Base-by-base conservation (phyloP, 1,140 invertebrate species). In the Chrysopa pallens region DNA sequence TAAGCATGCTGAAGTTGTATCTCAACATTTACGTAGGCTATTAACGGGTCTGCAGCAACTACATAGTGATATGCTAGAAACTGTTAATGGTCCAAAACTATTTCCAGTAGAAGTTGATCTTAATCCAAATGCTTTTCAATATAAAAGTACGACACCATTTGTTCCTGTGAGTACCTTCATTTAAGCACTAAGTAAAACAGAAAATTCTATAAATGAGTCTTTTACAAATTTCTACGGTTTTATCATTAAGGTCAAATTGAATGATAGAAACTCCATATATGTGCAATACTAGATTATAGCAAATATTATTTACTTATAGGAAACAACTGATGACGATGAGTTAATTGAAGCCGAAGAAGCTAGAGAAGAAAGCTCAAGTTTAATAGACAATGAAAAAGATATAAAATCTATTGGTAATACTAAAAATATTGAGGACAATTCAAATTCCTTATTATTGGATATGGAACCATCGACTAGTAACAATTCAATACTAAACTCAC, bases 41-140 rank as follows among this genome's bases (percentile, higher is more conserved):
- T 74, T 90, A 1, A 71, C 76, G 38, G 81, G 81, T 9, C 68
- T 97, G 45, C 75, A 84, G 3, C 76, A 80, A 43, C 85, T 91
- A 51, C 74, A 81, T 50, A 62, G 70, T 41, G 72, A 69, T 37
- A 66, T 69, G 0, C 63, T 73, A 36, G 72, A 76, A 37, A 69
- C 90, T 48, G 64, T 93, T 35, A 74, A 80, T 28, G 72, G 76
- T 36, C 74, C 78, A 1, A 72, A 76, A 0, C 67, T 96, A 6
- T 97, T 97, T 63, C 94, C 93, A 0, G 91, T 98, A 8, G 94
- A 98, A 67, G 85, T 98, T 12, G 92, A 97, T 64, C 68, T 98
- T 11, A 82, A 86, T 2, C 76, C 86, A 53, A 85, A 81, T 38
- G 90, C 91, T 29, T 95, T 96, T 57, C 80, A 85, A 51, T 89